A percentile compares a stretch with the other conserved stretches of the same genome.
Evolutionary conservation across 1,140 invertebrate genomes (phyloP).

Genomic region (Drosophila santomea): DNA sequence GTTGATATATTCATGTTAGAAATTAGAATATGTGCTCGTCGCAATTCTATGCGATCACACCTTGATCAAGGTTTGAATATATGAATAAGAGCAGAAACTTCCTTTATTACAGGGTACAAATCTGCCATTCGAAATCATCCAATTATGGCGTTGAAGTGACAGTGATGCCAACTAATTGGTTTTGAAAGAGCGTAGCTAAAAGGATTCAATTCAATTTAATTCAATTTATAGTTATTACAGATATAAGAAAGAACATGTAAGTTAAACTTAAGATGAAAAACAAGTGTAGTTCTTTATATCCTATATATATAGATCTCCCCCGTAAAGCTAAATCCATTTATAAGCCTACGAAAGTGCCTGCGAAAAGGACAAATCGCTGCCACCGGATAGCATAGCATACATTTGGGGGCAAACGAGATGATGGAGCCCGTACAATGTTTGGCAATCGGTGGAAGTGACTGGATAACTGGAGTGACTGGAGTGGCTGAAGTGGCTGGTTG

Average conservation of each 20-base stretch:
- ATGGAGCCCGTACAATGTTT: slow-evolving; percentile 48
- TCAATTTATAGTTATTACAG: too few relatives aligned
- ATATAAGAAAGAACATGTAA: too few relatives aligned
- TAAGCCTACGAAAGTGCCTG: background rate
- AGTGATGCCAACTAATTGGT: too few relatives aligned
- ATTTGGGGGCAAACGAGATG: slow-evolving; percentile 23
- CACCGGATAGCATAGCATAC: background rate
- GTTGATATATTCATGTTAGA: slow-evolving; percentile 25
- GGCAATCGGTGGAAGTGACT: slow-evolving; percentile 36
- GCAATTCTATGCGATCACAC: too few relatives aligned
- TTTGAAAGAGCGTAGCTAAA: too few relatives aligned
- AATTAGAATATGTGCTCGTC: too few relatives aligned
- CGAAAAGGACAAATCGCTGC: background rate
- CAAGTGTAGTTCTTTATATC: too few relatives aligned
- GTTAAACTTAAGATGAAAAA: too few relatives aligned
- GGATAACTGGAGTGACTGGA: background rate
- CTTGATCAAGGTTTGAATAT: too few relatives aligned
- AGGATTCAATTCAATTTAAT: too few relatives aligned
- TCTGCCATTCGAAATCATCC: background rate
- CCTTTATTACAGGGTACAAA: too few relatives aligned
- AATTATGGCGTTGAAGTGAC: background rate
- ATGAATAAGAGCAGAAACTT: background rate
- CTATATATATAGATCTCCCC: too few relatives aligned
- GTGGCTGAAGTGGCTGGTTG: slow-evolving; percentile 2
- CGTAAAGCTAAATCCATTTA: background rate